Evolutionary conservation across 2,888 invertebrate species (phyloP), one percentile per base, ranked within the genome.

Genomic region (Copidosoma aretas): DNA sequence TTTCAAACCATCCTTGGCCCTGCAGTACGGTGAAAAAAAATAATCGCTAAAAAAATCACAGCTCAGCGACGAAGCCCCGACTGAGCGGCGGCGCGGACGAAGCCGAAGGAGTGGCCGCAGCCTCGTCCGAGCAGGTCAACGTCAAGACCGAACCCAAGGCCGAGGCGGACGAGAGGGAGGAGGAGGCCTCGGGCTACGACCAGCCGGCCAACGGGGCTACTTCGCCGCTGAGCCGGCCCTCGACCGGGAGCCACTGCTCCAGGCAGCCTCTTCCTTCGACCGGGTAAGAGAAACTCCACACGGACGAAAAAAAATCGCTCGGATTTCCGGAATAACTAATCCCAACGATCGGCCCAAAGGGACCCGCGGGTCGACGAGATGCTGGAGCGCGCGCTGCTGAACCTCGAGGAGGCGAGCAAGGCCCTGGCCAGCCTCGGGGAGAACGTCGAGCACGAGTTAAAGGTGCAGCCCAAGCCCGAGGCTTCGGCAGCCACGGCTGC

Each of bases 361-460:
- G 79, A 80, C 64, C 75, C 76, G 69, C 77, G 78, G 56, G 78
- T 81, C 60, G 80, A 82, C 60, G 80, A 81, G 68, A 76, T 81
- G 71, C 75, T 82, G 60, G 78, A 80, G n/a, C 77, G 78, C 61
- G 77, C 78, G 1, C 77, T 79, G 32, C 71, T 76, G 68, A 82
- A 82, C 74, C 73, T 82, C 4, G 75, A 75, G 60, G 82, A 82
- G 68, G 81, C 80, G n/a, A 75, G 76, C 58, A 79, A 78, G 73
- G 76, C 77, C 24, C 73, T 82, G 72, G 76, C 76, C 39, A 75
- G 72, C 61, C 75, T 82, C 64, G 75, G 77, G 57, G 79, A 79
- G 60, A 81, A 80, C 71, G 77, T 80, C 74, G 82, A 82, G 69
- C 79, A 80, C 61, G 81, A 82, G 71, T 75, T 79, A 76, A 82